A percentile compares a stretch with the other conserved stretches of the same genome.
Conservation (phyloP, 2,888 invertebrate species). For the Anorthoa munda region DNA sequence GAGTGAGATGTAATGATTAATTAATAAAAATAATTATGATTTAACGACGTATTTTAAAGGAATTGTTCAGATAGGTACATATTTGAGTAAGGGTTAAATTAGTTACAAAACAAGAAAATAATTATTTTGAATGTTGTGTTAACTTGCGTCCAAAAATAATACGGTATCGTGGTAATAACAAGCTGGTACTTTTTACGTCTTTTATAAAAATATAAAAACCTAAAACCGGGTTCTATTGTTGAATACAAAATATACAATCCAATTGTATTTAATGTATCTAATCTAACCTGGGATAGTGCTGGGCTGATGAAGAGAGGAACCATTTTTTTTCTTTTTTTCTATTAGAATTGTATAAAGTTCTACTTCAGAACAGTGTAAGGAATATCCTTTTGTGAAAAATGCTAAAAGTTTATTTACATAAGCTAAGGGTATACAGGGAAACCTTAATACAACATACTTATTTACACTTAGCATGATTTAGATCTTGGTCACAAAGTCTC, state of each 20-base stretch:
- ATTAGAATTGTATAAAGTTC: conserved; percentile 1
- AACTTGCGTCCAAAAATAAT: conserved; percentile 7
- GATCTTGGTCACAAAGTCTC: conserved; percentile 10
- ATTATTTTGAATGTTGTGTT: conserved; percentile 12
- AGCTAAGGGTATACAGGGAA: conserved; percentile 52
- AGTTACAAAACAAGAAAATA: neutral
- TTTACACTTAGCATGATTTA: conserved; percentile 3
- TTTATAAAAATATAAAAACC: neutral
- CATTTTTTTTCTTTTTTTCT: neutral
- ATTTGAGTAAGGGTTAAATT: conserved; percentile 3
- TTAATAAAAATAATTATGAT: conserved; percentile 6
- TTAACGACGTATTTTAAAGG: conserved; percentile 37
- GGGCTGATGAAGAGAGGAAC: no score
- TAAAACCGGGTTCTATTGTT: neutral
- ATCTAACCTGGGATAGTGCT: no score
- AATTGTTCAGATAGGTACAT: conserved; percentile 47
- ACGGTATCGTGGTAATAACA: neutral
- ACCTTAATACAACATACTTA: conserved; percentile 5
- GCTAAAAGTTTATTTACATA: conserved; percentile 30
- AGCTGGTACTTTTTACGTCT: neutral
- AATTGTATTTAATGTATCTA: neutral
- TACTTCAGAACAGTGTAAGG: conserved; percentile 9
- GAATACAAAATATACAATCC: neutral
- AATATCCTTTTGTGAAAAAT: conserved; percentile 10
- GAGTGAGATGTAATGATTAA: conserved; percentile 62